These are phyloP conservation scores for Sinocyclocheilus maitianheensis DNA, from an alignment of 2,113 vertebrate genomes.

Conservation along the genomic window DNA sequence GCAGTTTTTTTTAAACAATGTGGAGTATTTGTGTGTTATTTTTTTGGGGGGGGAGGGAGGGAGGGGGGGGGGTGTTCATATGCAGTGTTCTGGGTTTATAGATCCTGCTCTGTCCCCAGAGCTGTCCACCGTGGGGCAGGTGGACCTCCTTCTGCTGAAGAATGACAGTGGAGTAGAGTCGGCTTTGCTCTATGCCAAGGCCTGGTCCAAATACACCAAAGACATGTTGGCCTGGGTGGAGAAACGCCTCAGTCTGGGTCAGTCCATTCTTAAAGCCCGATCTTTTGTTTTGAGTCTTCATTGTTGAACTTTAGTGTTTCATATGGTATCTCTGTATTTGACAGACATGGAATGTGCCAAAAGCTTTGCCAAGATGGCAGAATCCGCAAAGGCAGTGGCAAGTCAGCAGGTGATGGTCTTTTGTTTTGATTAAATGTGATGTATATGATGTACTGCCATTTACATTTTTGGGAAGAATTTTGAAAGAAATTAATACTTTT, in stretches of 20 bases:
- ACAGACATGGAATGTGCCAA: slow-evolving; percentile 92
- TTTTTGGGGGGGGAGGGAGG: too few species aligned
- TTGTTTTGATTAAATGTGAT: neutral
- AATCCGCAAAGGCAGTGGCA: slow-evolving; percentile 85
- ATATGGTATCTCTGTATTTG: slow-evolving; percentile 12
- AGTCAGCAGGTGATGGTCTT: slow-evolving; percentile 82
- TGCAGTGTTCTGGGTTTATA: slow-evolving; percentile 37
- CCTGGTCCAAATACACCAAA: slow-evolving; percentile 96
- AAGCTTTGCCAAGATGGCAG: slow-evolving; percentile 90
- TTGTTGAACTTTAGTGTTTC: neutral
- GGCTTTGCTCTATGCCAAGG: slow-evolving; percentile 91
- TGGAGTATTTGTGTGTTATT: neutral
- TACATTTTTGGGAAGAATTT: too few species aligned
- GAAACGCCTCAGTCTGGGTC: slow-evolving; percentile 90
- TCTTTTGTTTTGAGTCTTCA: neutral
- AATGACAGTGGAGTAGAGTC: slow-evolving; percentile 91
- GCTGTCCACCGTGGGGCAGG: slow-evolving; percentile 83
- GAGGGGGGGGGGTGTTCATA: too few species aligned
- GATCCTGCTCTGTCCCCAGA: slow-evolving; percentile 71
- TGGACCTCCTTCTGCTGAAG: slow-evolving; percentile 85
- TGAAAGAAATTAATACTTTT: too few species aligned
- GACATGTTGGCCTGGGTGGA: slow-evolving; percentile 93
- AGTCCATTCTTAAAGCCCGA: slow-evolving; percentile 66
- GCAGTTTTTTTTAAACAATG: neutral
- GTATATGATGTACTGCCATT: too few species aligned